phyloP scores from a whole-genome alignment of 2,888 invertebrate species.

The Pachliopta kotzebuea region DNA sequence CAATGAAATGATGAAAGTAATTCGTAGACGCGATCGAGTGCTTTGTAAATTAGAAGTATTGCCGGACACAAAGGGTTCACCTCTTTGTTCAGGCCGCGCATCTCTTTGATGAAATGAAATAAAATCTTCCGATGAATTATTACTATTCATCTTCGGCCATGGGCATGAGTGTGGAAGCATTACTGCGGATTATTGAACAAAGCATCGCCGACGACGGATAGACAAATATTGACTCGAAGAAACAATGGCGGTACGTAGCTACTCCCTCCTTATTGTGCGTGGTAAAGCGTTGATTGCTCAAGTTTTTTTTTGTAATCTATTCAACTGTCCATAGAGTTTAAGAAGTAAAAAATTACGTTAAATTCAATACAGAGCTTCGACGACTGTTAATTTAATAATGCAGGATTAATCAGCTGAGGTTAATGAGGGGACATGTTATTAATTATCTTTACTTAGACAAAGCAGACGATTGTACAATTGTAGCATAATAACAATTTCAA shows the following conservation, averaged over 20 bases:
- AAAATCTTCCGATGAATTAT: slow-evolving; percentile 71
- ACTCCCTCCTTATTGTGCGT: slow-evolving; percentile 50
- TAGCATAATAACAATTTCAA: neutral
- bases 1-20: slow-evolving; percentile 57
- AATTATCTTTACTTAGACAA: neutral
- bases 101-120: slow-evolving; percentile 60
- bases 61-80: slow-evolving; percentile 59
- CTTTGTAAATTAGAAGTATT: slow-evolving; percentile 58
- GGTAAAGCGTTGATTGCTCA: slow-evolving; percentile 60
- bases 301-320: slow-evolving; percentile 20
- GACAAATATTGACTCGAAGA: slow-evolving; percentile 80
- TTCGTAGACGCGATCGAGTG: slow-evolving; percentile 39
- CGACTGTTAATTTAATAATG: too few relatives aligned
- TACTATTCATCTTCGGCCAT: slow-evolving; percentile 72
- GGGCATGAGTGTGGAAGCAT: slow-evolving; percentile 64
- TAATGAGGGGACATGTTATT: too few relatives aligned
- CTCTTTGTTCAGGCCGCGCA: slow-evolving; percentile 59
- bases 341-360: slow-evolving; percentile 2
- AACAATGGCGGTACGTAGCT: slow-evolving; percentile 59
- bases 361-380: too few relatives aligned
- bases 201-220: slow-evolving; percentile 64
- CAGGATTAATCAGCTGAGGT: too few relatives aligned
- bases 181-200: slow-evolving; percentile 68
- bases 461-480: neutral
- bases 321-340: neutral